These are phyloP conservation scores for Papilio polytes DNA, from an alignment of 1,140 invertebrate species.

Conservation along the genomic window DNA sequence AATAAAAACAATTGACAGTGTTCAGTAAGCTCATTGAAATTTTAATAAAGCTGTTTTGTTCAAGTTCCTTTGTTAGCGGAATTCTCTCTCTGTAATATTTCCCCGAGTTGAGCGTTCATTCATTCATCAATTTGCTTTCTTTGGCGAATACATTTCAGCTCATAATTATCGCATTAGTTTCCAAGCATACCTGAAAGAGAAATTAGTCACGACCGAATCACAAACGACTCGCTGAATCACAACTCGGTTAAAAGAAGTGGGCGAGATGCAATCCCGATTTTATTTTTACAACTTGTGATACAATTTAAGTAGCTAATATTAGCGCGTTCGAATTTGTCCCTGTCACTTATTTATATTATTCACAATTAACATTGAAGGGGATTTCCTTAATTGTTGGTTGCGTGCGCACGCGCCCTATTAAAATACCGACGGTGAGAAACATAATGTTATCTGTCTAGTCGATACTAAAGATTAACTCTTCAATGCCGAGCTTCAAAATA, in stretches of 20 bases:
- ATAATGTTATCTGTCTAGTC: slow-evolving; percentile 28
- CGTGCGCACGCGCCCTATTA: slow-evolving; percentile 45
- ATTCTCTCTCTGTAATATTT: slow-evolving; percentile 4
- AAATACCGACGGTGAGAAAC: slow-evolving; percentile 21
- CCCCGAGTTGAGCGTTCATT: slow-evolving; percentile 1
- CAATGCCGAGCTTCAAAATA: slow-evolving; percentile 26
- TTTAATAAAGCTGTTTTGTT: background rate
- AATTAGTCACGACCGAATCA: slow-evolving; percentile 52
- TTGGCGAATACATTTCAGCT: slow-evolving; percentile 38
- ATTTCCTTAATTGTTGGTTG: slow-evolving; percentile 49
- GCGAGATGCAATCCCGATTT: slow-evolving; percentile 65
- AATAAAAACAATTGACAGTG: background rate
- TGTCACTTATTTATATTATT: slow-evolving; percentile 50
- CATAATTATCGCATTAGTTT: slow-evolving; percentile 50
- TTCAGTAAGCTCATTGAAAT: background rate
- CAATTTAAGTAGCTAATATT: slow-evolving; percentile 66
- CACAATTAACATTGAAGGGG: slow-evolving; percentile 39
- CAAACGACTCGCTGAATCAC: slow-evolving; percentile 58
- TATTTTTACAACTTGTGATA: slow-evolving; percentile 73
- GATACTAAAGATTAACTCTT: slow-evolving; percentile 23
- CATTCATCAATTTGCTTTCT: slow-evolving; percentile 43
- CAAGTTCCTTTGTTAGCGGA: slow-evolving; percentile 21
- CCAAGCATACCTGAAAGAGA: slow-evolving; percentile 58
- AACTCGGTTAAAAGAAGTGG: slow-evolving; percentile 55
- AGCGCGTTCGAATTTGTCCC: slow-evolving; percentile 54